A percentile compares a stretch with the other conserved stretches of the same genome.
These are phyloP conservation scores for Crepidodera aurea DNA, from an alignment of 2,888 invertebrate species.

Conservation along the genomic window DNA sequence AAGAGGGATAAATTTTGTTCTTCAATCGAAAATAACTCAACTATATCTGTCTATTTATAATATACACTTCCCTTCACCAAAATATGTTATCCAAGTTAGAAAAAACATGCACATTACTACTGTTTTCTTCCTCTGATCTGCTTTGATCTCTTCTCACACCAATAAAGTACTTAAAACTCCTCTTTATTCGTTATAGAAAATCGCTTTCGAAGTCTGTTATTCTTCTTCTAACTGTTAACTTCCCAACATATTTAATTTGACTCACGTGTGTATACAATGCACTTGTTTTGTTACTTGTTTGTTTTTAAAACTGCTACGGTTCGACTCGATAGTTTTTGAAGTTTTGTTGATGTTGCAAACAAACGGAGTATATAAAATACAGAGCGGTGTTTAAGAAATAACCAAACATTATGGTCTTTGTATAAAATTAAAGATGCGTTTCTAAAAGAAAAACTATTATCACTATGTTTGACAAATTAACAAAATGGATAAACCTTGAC, in stretches of 20 bases:
- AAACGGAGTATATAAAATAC: slow-evolving; percentile 9
- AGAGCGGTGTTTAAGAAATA: background rate
- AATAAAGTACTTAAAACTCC: slow-evolving; percentile 58
- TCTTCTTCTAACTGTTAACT: slow-evolving; percentile 59
- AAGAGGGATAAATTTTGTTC: no score
- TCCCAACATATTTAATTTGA: slow-evolving; percentile 58
- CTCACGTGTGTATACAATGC: slow-evolving; percentile 56
- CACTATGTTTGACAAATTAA: no score
- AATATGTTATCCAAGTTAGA: slow-evolving; percentile 9
- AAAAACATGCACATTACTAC: background rate
- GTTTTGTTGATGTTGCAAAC: slow-evolving; percentile 21
- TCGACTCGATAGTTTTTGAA: slow-evolving; percentile 14
- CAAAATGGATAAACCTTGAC: no score
- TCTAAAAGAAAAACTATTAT: no score
- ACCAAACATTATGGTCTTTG: slow-evolving; percentile 2
- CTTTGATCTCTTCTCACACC: slow-evolving; percentile 59
- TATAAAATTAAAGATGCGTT: no score
- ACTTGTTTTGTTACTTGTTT: slow-evolving; percentile 44
- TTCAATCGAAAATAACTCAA: no score
- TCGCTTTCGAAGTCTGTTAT: slow-evolving; percentile 51
- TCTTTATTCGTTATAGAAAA: slow-evolving; percentile 55
- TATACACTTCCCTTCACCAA: background rate
- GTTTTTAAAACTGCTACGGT: slow-evolving; percentile 31
- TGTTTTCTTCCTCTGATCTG: slow-evolving; percentile 4
- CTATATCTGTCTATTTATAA: slow-evolving; percentile 4